Conservation (phyloP, 2,113 vertebrate species). For the Prunella fulvescens region DNA sequence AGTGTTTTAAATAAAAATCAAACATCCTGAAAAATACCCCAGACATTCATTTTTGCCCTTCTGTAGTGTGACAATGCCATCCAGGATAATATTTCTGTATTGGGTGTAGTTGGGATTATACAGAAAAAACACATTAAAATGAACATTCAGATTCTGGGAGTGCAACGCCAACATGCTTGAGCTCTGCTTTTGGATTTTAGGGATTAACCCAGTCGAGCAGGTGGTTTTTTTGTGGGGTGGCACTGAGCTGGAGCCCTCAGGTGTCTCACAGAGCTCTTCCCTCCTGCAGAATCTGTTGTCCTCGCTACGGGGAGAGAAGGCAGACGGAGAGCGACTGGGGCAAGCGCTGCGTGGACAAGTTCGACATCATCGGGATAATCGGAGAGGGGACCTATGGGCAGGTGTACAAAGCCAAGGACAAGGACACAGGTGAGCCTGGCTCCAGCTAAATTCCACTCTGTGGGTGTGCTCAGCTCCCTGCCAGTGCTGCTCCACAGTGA, state of each 20-base stretch:
- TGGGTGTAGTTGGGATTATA: not conserved
- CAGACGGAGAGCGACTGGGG: slow-evolving; percentile 97
- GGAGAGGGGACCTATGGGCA: slow-evolving; percentile 98
- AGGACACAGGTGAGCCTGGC: slow-evolving; percentile 84
- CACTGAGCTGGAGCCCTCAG: accelerated
- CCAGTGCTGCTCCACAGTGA: not conserved
- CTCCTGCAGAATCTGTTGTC: slow-evolving; percentile 90
- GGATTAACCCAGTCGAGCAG: accelerated
- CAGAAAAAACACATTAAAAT: not conserved
- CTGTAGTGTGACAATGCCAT: not conserved
- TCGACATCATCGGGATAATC: slow-evolving; percentile 97
- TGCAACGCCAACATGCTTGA: accelerated
- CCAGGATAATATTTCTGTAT: not conserved
- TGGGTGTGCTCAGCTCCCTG: not conserved
- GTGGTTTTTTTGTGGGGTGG: accelerated
- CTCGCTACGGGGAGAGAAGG: slow-evolving; percentile 94
- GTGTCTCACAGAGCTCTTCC: not conserved
- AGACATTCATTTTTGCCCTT: not conserved
- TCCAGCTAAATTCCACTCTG: not conserved
- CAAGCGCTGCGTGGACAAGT: slow-evolving; percentile 97
- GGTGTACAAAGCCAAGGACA: slow-evolving; percentile 99
- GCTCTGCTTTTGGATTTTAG: too few species aligned
- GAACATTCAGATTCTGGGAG: accelerated
- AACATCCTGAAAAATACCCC: not conserved
- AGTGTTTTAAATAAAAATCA: not conserved